Percentiles rank a stretch among this genome's conserved stretches.
These are phyloP conservation scores for Urechis unicinctus DNA, from an alignment of 2,888 invertebrate genomes.

Conservation along the genomic window DNA sequence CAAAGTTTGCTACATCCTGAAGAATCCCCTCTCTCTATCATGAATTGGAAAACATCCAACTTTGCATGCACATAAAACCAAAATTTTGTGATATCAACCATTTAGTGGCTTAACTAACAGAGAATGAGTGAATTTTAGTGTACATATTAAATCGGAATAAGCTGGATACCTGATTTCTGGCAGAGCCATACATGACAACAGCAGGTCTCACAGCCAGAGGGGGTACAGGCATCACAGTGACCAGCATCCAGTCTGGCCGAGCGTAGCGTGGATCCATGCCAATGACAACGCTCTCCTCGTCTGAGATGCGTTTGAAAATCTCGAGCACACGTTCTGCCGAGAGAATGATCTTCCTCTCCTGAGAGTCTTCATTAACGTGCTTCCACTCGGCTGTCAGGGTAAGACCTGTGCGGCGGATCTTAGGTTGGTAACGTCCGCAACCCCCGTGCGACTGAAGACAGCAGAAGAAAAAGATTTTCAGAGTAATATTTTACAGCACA, in stretches of 20 bases:
- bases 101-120: no score
- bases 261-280: conserved; percentile 92
- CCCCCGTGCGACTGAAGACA: conserved; percentile 68
- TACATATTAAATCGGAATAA: no score
- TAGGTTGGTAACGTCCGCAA: conserved; percentile 96
- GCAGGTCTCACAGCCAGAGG: conserved; percentile 94
- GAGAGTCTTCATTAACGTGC: conserved; percentile 94
- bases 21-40: no score
- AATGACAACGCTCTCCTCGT: conserved; percentile 91
- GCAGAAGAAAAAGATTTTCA: neutral
- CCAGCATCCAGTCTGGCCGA: conserved; percentile 99
- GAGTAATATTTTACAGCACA: no score
- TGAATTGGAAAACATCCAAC: no score
- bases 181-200: conserved; percentile 98
- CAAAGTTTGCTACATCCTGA: no score
- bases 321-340: conserved; percentile 96
- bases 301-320: conserved; percentile 74
- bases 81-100: no score
- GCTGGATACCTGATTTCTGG: conserved; percentile 68
- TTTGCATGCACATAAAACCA: no score
- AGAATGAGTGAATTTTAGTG: no score
- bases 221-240: conserved; percentile 94
- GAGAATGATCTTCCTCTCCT: conserved; percentile 68
- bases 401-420: conserved; percentile 78
- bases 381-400: conserved; percentile 97